Base-by-base conservation (phyloP, 2,113 vertebrate species). In the Loxodonta africana region DNA sequence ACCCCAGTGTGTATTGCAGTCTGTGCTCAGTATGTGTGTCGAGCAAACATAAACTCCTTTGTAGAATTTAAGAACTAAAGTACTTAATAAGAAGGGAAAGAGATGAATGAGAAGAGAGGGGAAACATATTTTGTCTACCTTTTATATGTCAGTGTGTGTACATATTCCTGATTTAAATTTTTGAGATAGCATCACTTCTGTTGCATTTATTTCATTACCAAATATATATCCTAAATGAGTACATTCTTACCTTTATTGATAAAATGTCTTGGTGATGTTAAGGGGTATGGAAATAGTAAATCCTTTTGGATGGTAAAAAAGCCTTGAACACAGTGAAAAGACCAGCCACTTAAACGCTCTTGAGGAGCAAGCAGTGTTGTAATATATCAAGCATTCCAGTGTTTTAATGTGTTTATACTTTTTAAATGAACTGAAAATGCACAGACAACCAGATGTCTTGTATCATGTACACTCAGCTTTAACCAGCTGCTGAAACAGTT, bases 391-490 rank as follows among this genome's bases (percentile, higher is more conserved):
- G 95, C 88, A 96, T 97, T 97, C 98, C 78, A 97, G 53, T 96
- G 90, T 98, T 98, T 98, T 97, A 86, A 96, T 80, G 90, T 97
- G 97, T 98, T 98, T 98, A 97, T 84, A 97, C 97, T 84, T 98
- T 95, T 97, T 97, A 98, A 98, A 98, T 93, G 87, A 98, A 97
- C 98, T 98, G 98, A 98, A 98, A 98, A 98, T 90, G 97, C 97
- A 95, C 96, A 98, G 98, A 91, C 98, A 98, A 94, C 98, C 98
- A 99, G 98, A 98, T 98, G 98, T 98, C 96, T 96, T 96, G 53
- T 74, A 57, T 96, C 96, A 92, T 44, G 81, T 88, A 93, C 15
- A 95, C 93, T 95, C 91, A 96, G 85, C 91, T 96, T 94, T 97
- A 98, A 97, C 96, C 98, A 98, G 98, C 97, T 98, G 98, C 97